These are phyloP conservation scores for Eupeodes luniger DNA, from an alignment of 2,888 invertebrate species.

Conservation along the genomic window DNA sequence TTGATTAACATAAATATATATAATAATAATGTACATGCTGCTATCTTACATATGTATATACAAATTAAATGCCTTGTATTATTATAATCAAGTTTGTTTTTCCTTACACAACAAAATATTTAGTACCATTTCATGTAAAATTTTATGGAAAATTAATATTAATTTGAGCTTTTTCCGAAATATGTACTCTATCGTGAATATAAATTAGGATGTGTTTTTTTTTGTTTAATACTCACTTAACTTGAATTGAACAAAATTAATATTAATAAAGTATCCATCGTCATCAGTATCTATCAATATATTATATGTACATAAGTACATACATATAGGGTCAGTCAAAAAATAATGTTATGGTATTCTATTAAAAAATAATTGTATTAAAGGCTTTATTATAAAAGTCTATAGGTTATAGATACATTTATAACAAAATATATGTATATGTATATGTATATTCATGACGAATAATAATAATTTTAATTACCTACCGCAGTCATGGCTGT, in stretches of 20 bases:
- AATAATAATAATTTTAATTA: constrained; percentile 45
- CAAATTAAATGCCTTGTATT: background rate
- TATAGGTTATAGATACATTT: background rate
- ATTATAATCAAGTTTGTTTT: background rate
- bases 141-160: constrained; percentile 1
- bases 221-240: background rate
- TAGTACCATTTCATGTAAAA: background rate
- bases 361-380: constrained; percentile 39
- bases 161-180: constrained; percentile 11
- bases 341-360: background rate
- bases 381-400: constrained; percentile 3
- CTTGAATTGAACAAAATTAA: background rate
- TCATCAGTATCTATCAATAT: background rate
- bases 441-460: constrained; percentile 8
- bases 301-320: too few relatives aligned
- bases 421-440: background rate
- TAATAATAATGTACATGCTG: too few relatives aligned
- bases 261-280: background rate
- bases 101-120: background rate
- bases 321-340: background rate
- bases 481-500: constrained; percentile 8
- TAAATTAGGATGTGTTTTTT: constrained; percentile 10
- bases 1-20: background rate
- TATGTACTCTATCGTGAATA: constrained; percentile 3
- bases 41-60: background rate